phyloP scores from a whole-genome alignment of 2,113 vertebrate species.

The Hylia prasina region DNA sequence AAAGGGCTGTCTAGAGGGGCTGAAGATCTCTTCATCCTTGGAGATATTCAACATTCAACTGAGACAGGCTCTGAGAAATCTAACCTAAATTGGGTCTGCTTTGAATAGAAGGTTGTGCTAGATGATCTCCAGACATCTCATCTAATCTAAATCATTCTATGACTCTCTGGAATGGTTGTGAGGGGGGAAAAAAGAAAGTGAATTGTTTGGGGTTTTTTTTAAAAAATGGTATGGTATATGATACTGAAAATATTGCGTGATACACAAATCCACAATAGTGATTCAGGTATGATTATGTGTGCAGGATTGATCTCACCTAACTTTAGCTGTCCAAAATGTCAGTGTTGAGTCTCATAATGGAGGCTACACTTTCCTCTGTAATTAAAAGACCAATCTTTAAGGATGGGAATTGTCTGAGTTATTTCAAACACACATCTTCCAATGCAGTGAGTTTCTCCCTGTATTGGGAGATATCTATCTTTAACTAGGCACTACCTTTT shows the following conservation, averaged over 20 bases:
- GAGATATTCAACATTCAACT: background rate
- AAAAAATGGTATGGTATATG: background rate
- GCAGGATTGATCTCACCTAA: background rate
- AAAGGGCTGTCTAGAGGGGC: background rate
- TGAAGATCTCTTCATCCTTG: background rate
- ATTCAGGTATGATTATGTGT: background rate
- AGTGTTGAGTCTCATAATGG: background rate
- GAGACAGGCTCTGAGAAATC: background rate
- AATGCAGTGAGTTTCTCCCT: background rate
- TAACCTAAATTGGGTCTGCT: background rate
- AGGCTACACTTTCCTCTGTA: background rate
- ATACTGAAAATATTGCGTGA: background rate
- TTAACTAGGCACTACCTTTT: background rate
- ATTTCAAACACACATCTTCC: background rate
- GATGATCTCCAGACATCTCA: background rate
- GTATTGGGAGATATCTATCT: background rate
- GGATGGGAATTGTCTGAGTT: background rate
- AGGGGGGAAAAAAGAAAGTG: background rate
- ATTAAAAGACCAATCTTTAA: background rate
- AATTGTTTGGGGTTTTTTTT: background rate
- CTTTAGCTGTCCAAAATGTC: background rate
- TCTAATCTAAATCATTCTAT: background rate
- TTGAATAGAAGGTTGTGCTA: background rate
- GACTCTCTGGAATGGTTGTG: background rate
- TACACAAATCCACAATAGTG: background rate